phyloP scores from a whole-genome alignment of 2,797 vertebrate genomes.

The Coregonus ussuriensis region DNA sequence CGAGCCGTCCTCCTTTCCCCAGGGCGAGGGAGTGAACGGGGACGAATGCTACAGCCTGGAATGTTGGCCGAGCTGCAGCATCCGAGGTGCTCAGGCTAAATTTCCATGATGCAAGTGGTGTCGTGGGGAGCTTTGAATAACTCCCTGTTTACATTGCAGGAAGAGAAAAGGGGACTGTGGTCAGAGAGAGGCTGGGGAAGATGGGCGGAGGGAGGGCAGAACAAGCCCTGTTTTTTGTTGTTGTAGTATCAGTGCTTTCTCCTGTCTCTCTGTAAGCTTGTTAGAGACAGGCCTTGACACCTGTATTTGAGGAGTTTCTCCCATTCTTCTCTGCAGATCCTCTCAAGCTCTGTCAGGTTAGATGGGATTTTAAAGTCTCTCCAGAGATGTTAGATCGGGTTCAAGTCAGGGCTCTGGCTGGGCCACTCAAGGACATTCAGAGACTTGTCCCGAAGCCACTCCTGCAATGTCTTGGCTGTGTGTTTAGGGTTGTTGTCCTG shows the following conservation, averaged over 20 bases:
- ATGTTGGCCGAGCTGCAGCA: constrained; percentile 63
- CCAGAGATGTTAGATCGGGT: too few species aligned
- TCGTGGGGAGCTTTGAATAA: constrained; percentile 72
- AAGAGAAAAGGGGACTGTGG: constrained; percentile 28
- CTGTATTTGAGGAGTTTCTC: too few species aligned
- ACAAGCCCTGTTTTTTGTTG: not conserved
- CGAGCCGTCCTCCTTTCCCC: not conserved
- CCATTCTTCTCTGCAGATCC: too few species aligned
- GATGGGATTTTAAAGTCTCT: too few species aligned
- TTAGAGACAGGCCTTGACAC: too few species aligned
- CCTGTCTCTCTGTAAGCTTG: not conserved
- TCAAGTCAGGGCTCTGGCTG: too few species aligned
- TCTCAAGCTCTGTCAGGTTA: too few species aligned
- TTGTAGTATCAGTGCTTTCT: not conserved
- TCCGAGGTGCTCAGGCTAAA: constrained; percentile 64
- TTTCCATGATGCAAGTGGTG: constrained; percentile 77
- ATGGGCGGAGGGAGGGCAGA: not conserved
- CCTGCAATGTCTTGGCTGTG: too few species aligned
- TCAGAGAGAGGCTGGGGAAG: constrained; percentile 18
- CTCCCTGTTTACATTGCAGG: constrained; percentile 61
- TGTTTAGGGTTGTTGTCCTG: too few species aligned
- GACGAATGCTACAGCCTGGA: constrained; percentile 51
- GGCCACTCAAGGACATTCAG: too few species aligned
- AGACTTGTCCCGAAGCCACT: too few species aligned
- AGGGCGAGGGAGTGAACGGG: not conserved